Evolutionary conservation across 2,797 vertebrate species (phyloP).

Genomic region (Anguilla obscura): DNA sequence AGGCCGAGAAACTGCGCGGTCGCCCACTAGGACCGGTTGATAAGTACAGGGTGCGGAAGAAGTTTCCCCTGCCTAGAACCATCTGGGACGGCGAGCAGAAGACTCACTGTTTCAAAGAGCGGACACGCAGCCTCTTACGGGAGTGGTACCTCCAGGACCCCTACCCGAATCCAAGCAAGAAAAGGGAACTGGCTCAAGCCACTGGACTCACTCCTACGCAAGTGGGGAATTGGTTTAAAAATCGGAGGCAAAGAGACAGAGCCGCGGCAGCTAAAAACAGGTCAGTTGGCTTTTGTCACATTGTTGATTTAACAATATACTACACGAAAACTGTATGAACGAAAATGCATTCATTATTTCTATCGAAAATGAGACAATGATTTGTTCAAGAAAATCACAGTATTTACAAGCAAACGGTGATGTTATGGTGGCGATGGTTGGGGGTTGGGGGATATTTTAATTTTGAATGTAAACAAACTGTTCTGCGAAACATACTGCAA

Average conservation of each 20-base stretch:
- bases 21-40: constrained; percentile 97
- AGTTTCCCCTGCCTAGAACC: constrained; percentile 98
- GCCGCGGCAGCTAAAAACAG: constrained; percentile 98
- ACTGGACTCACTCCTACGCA: constrained; percentile 99
- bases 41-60: constrained; percentile 99
- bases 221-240: constrained; percentile 99
- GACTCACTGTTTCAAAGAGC: constrained; percentile 99
- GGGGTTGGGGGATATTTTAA: constrained; percentile 61
- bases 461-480: constrained; percentile 46
- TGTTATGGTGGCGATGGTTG: background rate
- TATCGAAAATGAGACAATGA: background rate
- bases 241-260: constrained; percentile 97
- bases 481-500: constrained; percentile 14
- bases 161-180: constrained; percentile 99
- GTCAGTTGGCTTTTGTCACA: constrained; percentile 70
- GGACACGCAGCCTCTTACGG: constrained; percentile 96
- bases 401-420: constrained; percentile 19
- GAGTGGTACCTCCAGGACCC: constrained; percentile 99
- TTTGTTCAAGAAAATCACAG: background rate
- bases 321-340: background rate
- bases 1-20: constrained; percentile 98
- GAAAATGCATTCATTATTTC: constrained; percentile 13
- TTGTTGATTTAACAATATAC: background rate
- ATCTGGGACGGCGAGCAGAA: constrained; percentile 99
- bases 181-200: constrained; percentile 99